These are phyloP conservation scores for Eptesicus fuscus DNA, from an alignment of 2,113 vertebrate species.

Conservation along the genomic window DNA sequence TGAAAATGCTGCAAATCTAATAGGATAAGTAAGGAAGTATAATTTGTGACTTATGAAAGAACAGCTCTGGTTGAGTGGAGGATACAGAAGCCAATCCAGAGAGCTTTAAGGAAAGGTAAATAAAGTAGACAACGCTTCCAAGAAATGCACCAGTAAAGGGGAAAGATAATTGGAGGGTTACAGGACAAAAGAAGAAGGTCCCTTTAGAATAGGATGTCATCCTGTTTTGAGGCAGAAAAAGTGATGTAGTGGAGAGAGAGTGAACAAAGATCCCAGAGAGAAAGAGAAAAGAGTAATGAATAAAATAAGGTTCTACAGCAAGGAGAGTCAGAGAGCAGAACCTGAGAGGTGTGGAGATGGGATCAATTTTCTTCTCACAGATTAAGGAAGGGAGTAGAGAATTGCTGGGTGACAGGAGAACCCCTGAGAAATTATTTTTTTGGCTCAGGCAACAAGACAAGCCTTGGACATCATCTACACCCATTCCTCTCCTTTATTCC, in stretches of 20 bases:
- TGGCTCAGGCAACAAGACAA: neutral
- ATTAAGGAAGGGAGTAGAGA: neutral
- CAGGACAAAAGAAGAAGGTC: neutral
- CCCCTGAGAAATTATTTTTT: neutral
- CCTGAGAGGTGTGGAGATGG: neutral
- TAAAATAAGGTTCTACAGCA: neutral
- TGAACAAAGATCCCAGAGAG: neutral
- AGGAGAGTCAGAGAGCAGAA: neutral
- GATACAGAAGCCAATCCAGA: neutral
- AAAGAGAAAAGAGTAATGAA: neutral
- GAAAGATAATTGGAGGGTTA: neutral
- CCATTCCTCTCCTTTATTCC: neutral
- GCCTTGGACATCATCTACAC: neutral
- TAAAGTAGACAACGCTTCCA: neutral
- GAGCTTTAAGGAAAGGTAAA: neutral
- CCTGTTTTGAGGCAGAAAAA: neutral
- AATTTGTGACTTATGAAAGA: neutral
- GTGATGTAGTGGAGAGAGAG: neutral
- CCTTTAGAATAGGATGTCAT: neutral
- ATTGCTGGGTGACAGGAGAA: neutral
- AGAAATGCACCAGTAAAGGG: constrained; percentile 5
- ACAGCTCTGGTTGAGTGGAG: neutral
- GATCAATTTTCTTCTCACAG: neutral
- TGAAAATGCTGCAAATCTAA: neutral
- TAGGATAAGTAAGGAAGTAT: neutral